Evolutionary conservation across 2,888 invertebrate species (phyloP), one percentile per base, ranked within the genome.

Genomic region (Tuberolachnus salignus): DNA sequence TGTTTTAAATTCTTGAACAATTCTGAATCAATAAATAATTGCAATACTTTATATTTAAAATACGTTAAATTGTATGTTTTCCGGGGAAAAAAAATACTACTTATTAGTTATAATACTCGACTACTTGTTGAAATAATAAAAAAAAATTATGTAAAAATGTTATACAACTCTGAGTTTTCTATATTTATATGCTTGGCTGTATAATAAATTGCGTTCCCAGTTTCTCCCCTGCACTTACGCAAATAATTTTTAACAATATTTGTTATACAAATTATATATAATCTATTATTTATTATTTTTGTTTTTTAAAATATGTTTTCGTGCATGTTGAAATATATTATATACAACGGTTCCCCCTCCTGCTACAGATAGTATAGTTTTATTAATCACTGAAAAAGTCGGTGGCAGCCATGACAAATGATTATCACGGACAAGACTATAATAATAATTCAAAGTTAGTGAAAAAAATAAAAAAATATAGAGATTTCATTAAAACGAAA

Each of bases 311-410:
- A 44, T n/a, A 63, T 19, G 63, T 44, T 19, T 44, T 34, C 51
- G 10, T 16, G 16, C 0, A 10, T 57, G 55, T 70, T 55, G 6
- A 59, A 59, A 59, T 69, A 55, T n/a, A n/a, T 46, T 55, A 55
- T n/a, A n/a, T 46, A 57, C n/a, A 26, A 49, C 46, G 23, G 57
- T 0, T 44, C n/a, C n/a, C n/a, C n/a, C n/a, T 64, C 21, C 13
- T 46, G 3, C 8, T 8, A 13, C n/a, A 46, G 46, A 59, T 59
- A 23, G 23, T 71, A 23, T 71, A 11, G 46, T 59, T 71, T 57
- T 71, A 71, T 71, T 71, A 71, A 71, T 71, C 57, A 71, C 46
- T 59, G 57, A n/a, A 66, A 71, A 71, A 44, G 14, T 44, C 64
- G 23, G 16, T 19, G 21, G 71, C 11, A 59, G 46, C 46, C 59